Percentiles rank a stretch among this genome's conserved stretches.
phyloP scores from a whole-genome alignment of 1,140 invertebrate genomes.

The Teleogryllus occipitalis region DNA sequence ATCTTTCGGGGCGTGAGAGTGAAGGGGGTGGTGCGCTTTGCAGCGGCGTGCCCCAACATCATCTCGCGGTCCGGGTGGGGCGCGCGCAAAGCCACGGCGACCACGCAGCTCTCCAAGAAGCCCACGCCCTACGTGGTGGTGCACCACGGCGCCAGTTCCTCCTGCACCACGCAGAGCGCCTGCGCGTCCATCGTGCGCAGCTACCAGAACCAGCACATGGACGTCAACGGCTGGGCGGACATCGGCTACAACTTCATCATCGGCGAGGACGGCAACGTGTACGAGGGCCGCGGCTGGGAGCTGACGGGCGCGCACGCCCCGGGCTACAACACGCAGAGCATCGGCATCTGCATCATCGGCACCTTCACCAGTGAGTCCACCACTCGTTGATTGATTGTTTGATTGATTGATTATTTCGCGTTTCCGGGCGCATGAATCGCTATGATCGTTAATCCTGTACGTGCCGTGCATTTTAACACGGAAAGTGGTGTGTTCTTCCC shows the following conservation, averaged over 20 bases:
- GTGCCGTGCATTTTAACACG: too few species aligned
- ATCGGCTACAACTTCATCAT: conserved; percentile 59
- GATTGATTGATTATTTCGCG: too few species aligned
- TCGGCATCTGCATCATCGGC: conserved; percentile 65
- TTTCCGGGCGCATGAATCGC: too few species aligned
- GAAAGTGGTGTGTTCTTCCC: too few species aligned
- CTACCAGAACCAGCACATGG: conserved; percentile 47
- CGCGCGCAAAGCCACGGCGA: conserved; percentile 43
- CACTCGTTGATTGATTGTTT: too few species aligned
- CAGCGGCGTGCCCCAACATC: conserved; percentile 8
- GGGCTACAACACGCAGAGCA: conserved; percentile 56
- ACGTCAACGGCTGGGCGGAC: conserved; percentile 55
- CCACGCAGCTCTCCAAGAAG: not conserved
- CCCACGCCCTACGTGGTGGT: conserved; percentile 24
- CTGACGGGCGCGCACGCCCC: conserved; percentile 60
- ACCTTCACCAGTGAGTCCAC: conserved; percentile 33
- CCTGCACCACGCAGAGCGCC: conserved; percentile 32
- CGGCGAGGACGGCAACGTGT: conserved; percentile 46
- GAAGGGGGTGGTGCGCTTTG: not conserved
- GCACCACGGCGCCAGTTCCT: conserved; percentile 30
- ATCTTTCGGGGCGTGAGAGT: too few species aligned
- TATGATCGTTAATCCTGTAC: too few species aligned
- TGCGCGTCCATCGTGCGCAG: conserved; percentile 38
- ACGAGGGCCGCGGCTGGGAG: conserved; percentile 55
- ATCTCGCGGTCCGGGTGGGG: conserved; percentile 44